These are phyloP conservation scores for Onychorhynchus coronatus DNA, from an alignment of 2,113 vertebrate genomes.

Conservation along the genomic window DNA sequence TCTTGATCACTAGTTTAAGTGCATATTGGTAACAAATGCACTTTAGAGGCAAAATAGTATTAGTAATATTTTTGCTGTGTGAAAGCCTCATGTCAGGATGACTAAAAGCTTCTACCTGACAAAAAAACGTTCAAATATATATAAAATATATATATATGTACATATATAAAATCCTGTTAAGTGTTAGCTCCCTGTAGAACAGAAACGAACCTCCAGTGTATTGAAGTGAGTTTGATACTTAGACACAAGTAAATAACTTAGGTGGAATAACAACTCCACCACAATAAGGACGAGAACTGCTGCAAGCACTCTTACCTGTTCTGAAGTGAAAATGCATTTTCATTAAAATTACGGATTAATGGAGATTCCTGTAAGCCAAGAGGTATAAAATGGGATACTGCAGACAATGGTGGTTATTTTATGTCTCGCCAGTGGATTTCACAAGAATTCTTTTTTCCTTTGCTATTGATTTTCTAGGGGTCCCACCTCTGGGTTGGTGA, in stretches of 20 bases:
- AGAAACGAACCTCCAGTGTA: slow-evolving; percentile 23
- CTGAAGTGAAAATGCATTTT: slow-evolving; percentile 35
- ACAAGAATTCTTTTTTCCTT: not conserved
- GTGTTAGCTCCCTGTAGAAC: slow-evolving; percentile 61
- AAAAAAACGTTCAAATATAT: slow-evolving; percentile 66
- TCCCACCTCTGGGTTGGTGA: not conserved
- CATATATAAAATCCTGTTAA: slow-evolving; percentile 28
- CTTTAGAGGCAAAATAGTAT: slow-evolving; percentile 77
- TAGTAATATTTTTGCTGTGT: slow-evolving; percentile 78
- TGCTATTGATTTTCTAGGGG: not conserved
- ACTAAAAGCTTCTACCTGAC: slow-evolving; percentile 77
- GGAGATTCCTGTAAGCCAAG: not conserved
- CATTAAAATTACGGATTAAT: slow-evolving; percentile 9
- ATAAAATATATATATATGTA: not conserved
- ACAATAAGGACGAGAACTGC: not conserved
- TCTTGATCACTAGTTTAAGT: slow-evolving; percentile 78
- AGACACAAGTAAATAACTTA: not conserved
- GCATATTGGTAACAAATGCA: slow-evolving; percentile 79
- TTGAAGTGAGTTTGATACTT: not conserved
- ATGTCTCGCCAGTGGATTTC: not conserved
- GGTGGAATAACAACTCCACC: slow-evolving; percentile 17
- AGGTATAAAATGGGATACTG: not conserved
- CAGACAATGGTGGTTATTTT: not conserved
- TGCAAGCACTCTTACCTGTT: not conserved
- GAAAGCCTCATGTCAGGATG: slow-evolving; percentile 73